Conservation (phyloP, 2,888 invertebrate genomes). For the Ceratothoa steindachneri region DNA sequence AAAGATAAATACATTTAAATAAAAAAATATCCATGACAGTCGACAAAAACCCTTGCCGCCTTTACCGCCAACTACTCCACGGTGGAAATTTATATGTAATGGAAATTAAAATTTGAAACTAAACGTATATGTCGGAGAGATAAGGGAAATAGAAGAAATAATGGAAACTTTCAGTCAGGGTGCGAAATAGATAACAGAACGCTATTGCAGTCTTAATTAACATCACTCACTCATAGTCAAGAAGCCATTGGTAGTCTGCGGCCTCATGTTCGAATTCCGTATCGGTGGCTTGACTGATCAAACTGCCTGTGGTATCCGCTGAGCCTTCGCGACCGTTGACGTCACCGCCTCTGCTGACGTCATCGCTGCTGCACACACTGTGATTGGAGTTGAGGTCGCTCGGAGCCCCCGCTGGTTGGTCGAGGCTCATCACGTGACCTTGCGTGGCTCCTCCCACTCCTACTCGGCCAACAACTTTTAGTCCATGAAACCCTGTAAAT, state of each 20-base stretch:
- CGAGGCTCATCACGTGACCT: constrained; percentile 39
- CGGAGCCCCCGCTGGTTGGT: constrained; percentile 21
- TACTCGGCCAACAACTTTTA: constrained; percentile 46
- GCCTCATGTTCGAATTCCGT: constrained; percentile 75
- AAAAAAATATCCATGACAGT: no score
- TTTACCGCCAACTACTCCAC: no score
- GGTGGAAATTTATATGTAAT: no score
- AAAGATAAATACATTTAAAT: no score
- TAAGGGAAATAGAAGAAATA: no score
- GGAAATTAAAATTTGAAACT: no score
- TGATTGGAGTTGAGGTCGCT: constrained; percentile 27
- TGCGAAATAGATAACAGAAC: no score
- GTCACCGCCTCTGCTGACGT: constrained; percentile 24
- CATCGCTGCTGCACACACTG: constrained; percentile 27
- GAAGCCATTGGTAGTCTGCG: constrained; percentile 86
- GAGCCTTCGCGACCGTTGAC: constrained; percentile 51
- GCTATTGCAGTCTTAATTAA: no score
- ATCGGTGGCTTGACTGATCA: constrained; percentile 55
- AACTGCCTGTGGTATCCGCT: constrained; percentile 51
- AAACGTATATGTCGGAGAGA: no score
- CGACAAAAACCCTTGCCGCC: no score
- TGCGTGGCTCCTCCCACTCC: constrained; percentile 34
- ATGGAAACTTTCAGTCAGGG: no score
- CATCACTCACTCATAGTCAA: constrained; percentile 76
- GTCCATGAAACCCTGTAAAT: constrained; percentile 45